Percentiles rank a stretch among this genome's conserved stretches.
phyloP scores from a whole-genome alignment of 2,797 vertebrate genomes.

The Arnoldichthys spilopterus region DNA sequence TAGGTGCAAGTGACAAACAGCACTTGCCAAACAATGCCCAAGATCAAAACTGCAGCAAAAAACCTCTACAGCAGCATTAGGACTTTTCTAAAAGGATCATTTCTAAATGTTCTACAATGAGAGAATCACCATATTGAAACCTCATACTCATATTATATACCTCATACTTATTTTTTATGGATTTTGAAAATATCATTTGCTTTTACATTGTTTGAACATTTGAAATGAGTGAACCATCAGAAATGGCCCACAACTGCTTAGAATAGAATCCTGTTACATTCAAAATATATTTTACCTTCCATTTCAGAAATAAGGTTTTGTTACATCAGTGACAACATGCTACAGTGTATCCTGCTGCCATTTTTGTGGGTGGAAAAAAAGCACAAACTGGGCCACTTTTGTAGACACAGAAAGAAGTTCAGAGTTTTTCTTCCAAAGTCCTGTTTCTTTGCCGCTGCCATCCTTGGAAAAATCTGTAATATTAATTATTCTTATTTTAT shows the following conservation, averaged over 20 bases:
- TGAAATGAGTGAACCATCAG: not conserved
- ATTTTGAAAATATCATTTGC: no score
- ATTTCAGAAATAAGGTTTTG: not conserved
- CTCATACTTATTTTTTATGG: no score
- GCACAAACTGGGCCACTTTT: no score
- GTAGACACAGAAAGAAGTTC: no score
- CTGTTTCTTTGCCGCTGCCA: no score
- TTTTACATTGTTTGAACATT: no score
- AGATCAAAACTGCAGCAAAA: not conserved
- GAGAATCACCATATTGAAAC: no score
- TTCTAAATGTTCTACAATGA: no score
- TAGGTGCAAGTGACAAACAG: slow-evolving; percentile 66
- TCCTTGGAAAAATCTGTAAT: no score
- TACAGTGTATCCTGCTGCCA: not conserved
- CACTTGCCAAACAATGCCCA: slow-evolving; percentile 5
- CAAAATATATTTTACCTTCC: not conserved
- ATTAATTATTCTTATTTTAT: not conserved
- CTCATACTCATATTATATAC: no score
- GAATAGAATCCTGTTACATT: not conserved
- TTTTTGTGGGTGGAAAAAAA: not conserved
- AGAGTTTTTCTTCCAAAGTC: no score
- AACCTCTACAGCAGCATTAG: not conserved
- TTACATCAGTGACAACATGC: not conserved
- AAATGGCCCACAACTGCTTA: not conserved
- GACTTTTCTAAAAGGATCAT: no score